Evolutionary conservation across 2,888 invertebrate species (phyloP), one percentile per base, ranked within the genome.

Genomic region (Psylliodes chrysocephalus): DNA sequence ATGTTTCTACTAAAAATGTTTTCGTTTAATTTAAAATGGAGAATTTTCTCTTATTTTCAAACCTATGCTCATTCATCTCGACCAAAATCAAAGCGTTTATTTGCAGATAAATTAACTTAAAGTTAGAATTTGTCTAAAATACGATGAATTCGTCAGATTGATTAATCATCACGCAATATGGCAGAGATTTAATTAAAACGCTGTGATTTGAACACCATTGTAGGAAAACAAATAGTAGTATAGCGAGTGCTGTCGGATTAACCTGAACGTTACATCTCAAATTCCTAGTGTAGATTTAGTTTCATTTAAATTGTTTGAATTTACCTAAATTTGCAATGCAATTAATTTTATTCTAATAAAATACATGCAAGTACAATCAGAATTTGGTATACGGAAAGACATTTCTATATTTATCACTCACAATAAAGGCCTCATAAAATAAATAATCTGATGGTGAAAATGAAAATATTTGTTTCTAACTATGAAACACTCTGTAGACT

Each of bases 141-240:
- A 14, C 46, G 25, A 46, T 46, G 46, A 46, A 46, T 46, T 46
- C 46, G 15, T 46, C 46, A 46, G 25, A 46, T 46, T 46, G 46
- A 46, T 46, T 46, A 46, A 46, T 46, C 46, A 46, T 46, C 46
- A 46, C 46, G 14, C 46, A 46, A 46, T 46, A 46, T 46, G 46
- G 46, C 46, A 46, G 22, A 19, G 46, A 46, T 46, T 46, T 46
- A 46, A 46, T 46, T 46, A 46, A 46, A 46, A 46, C 46, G 10
- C 46, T 46, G 46, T 46, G 46, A 46, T 46, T 46, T 22, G 46
- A 46, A 46, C 25, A 25, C 22, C 25, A 17, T 46, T 46, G n/a
- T 22, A 46, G 12, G 6, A 46, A 46, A 17, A 25, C 46, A 19
- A 46, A 46, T 22, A 46, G 46, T 46, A 46, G 22, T 22, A 46